Percentiles rank a stretch among this genome's conserved stretches.
phyloP scores from a whole-genome alignment of 2,113 vertebrate species.

The Lota lota region DNA sequence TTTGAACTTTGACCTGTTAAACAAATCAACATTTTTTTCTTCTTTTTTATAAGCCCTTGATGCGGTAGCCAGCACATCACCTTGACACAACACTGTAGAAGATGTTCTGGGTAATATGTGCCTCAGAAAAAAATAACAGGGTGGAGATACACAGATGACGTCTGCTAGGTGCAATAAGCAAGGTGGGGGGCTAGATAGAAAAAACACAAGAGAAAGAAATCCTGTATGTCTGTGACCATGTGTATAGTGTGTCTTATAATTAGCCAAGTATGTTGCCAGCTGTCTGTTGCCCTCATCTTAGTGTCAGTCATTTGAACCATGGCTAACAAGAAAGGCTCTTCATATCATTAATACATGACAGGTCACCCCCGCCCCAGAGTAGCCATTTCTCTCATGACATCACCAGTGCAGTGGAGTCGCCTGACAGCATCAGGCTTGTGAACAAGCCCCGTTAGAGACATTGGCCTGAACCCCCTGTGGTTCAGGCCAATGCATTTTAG shows the following conservation, averaged over 20 bases:
- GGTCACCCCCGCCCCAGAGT: no score
- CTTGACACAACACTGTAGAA: constrained; percentile 99
- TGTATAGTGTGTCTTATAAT: no score
- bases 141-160: constrained; percentile 20
- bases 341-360: no score
- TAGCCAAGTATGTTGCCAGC: no score
- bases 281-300: no score
- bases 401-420: constrained; percentile 16
- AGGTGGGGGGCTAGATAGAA: neutral
- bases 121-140: constrained; percentile 70
- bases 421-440: constrained; percentile 29
- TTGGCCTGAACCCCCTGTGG: constrained; percentile 51
- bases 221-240: constrained; percentile 15
- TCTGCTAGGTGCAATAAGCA: no score
- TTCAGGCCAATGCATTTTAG: constrained; percentile 23
- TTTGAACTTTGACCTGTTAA: constrained; percentile 41
- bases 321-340: no score
- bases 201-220: no score
- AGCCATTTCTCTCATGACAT: neutral
- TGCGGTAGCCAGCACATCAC: constrained; percentile 92
- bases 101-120: constrained; percentile 81
- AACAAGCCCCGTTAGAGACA: constrained; percentile 54
- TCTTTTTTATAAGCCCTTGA: constrained; percentile 74
- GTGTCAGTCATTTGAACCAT: no score
- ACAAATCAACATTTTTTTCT: constrained; percentile 39